Base-by-base conservation (phyloP, 2,113 vertebrate genomes). In the Oncorhynchus gorbuscha region DNA sequence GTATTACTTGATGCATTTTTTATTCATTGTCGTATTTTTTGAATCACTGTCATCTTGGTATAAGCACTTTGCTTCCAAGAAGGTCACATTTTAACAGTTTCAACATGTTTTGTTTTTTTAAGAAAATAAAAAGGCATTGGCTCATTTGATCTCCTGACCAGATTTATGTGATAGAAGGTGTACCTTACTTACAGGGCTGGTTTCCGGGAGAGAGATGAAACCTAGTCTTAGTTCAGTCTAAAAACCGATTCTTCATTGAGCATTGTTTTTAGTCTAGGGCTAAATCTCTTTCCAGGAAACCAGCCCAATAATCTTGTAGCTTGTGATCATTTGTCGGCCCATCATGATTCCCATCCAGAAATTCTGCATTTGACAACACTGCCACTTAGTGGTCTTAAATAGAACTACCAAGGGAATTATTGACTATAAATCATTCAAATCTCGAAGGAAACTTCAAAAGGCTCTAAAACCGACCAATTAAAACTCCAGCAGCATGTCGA, bases 41-140 rank as follows among this genome's bases (percentile, higher is more conserved):
- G 84, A 91, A 87, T 93, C 90, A 90, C 88, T 92, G 88, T 93
- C 83, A 87, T 92, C 92, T 94, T 94, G 94, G 92, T 82, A 35
- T 62, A 24, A 90, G 93, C 92, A 92, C 81, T 93, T 93, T 89
- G 94, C 93, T 93, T 88, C 85, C 91, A 93, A 90, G 91, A 90
- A 90, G 84, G 79, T 93, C 85, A 92, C 90, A 92, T 93, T 92
- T 92, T 86, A 94, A 93, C 90, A 86, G 88, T 94, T 93, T 92
- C 84, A 85, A 92, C 84, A 90, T 94, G 87, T 91, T 90, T 87
- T 84, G 85, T 80, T 90, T 93, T 91, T 92, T 88, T 84, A 69
- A 85, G 84, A 87, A 91, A 93, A 92, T 90, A 94, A 94, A 94
- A 91, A 93, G 87, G 89, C 91, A 93, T 93, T 93, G 91, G 90